Conservation (phyloP, 1,140 invertebrate genomes). For the Muscidifurax raptorellus region DNA sequence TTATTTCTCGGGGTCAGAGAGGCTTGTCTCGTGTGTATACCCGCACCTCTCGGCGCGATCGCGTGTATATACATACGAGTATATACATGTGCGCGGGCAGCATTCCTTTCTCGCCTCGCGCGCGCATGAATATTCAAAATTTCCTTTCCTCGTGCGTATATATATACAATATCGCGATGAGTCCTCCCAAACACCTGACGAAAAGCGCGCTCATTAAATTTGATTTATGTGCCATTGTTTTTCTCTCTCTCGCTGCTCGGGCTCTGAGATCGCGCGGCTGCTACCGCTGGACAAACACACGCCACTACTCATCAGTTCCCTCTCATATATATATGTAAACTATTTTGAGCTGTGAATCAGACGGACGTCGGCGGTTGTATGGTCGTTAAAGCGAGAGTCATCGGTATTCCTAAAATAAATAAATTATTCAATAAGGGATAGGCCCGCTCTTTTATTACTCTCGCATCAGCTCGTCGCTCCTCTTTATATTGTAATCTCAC, state of each 20-base stretch:
- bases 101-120: neutral
- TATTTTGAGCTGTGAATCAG: constrained; percentile 16
- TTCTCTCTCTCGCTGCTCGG: neutral
- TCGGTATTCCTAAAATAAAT: constrained; percentile 51
- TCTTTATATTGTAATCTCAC: constrained; percentile 26
- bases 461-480: neutral
- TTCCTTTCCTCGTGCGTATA: neutral
- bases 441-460: neutral
- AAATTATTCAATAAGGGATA: constrained; percentile 40
- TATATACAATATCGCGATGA: neutral
- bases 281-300: neutral
- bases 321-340: too few relatives aligned
- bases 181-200: constrained; percentile 40
- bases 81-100: neutral
- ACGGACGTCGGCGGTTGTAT: neutral
- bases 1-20: neutral
- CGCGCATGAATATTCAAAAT: constrained; percentile 45
- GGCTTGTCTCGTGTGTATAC: too few relatives aligned
- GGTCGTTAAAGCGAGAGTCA: constrained; percentile 45
- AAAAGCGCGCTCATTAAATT: constrained; percentile 37
- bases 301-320: neutral
- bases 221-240: constrained; percentile 47
- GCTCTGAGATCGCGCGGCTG: too few relatives aligned
- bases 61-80: neutral
- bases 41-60: neutral